Percentiles rank a stretch among this genome's conserved stretches.
Evolutionary conservation across 2,113 vertebrate genomes (phyloP).

Genomic region (Hemicordylus capensis): DNA sequence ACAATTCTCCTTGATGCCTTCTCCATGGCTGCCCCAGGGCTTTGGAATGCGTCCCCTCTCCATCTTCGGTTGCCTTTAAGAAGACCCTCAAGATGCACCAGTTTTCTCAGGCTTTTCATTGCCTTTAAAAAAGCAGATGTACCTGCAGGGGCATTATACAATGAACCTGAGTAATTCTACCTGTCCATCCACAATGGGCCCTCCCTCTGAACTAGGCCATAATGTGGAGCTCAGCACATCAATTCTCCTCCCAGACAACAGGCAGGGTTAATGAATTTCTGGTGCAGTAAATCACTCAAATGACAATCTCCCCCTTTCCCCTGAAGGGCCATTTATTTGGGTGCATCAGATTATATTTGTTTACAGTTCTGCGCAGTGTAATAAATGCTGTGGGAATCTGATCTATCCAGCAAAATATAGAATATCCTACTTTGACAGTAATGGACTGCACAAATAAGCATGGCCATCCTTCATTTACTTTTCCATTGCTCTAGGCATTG

Average conservation of each 20-base stretch:
- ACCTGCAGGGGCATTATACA: not conserved
- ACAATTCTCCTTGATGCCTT: not conserved
- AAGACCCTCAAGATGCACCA: too few relatives aligned
- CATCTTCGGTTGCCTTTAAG: too few relatives aligned
- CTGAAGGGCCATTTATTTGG: constrained; percentile 3
- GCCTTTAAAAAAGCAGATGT: not conserved
- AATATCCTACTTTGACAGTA: not conserved
- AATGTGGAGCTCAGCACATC: not conserved
- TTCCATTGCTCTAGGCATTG: not conserved
- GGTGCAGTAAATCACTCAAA: not conserved
- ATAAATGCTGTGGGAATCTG: not conserved
- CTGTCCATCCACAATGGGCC: not conserved
- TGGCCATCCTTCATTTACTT: not conserved
- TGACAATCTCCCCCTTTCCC: not conserved
- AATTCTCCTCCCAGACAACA: not conserved
- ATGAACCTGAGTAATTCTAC: not conserved
- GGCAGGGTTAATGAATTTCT: not conserved
- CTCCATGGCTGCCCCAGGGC: too few relatives aligned
- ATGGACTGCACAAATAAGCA: constrained; percentile 2
- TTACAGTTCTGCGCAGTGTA: not conserved
- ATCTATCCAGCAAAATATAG: not conserved
- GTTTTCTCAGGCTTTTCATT: too few relatives aligned
- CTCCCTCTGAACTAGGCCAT: not conserved
- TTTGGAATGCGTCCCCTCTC: too few relatives aligned
- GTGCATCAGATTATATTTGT: constrained; percentile 19